A percentile compares a stretch with the other conserved stretches of the same genome.
Conservation (phyloP, 2,113 vertebrate genomes). For the Fulica atra region DNA sequence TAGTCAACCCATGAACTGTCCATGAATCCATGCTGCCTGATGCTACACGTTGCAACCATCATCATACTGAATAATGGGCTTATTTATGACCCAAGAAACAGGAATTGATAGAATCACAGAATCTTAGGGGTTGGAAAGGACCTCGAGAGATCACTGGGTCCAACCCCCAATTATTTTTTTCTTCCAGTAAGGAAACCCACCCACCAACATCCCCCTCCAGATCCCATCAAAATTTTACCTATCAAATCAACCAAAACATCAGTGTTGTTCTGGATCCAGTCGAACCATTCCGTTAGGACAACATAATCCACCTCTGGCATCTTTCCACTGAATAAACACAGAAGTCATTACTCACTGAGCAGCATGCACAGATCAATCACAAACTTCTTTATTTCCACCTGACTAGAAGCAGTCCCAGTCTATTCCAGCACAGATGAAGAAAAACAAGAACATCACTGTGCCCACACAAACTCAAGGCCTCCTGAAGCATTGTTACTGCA, state of each 20-base stretch:
- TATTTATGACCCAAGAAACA: not conserved
- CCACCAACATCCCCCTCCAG: not conserved
- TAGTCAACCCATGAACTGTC: not conserved
- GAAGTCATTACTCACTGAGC: not conserved
- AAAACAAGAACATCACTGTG: not conserved
- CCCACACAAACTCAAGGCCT: not conserved
- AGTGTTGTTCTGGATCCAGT: conserved; percentile 87
- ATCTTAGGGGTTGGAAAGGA: no score
- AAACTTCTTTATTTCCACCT: not conserved
- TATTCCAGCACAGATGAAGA: not conserved
- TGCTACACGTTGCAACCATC: not conserved
- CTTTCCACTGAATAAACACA: conserved; percentile 79
- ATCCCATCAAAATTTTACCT: conserved; percentile 74
- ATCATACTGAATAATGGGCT: not conserved
- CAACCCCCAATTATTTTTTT: no score
- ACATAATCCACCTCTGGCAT: conserved; percentile 93
- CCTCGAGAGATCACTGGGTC: no score
- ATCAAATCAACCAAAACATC: conserved; percentile 88
- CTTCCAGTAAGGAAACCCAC: not conserved
- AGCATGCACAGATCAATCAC: not conserved
- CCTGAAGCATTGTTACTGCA: not conserved
- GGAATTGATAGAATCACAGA: no score
- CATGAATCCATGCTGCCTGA: not conserved
- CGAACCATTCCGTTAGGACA: conserved; percentile 92
- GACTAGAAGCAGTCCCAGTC: not conserved